These are phyloP conservation scores for Bombus cullumanus DNA, from an alignment of 1,140 invertebrate genomes.

Conservation along the genomic window DNA sequence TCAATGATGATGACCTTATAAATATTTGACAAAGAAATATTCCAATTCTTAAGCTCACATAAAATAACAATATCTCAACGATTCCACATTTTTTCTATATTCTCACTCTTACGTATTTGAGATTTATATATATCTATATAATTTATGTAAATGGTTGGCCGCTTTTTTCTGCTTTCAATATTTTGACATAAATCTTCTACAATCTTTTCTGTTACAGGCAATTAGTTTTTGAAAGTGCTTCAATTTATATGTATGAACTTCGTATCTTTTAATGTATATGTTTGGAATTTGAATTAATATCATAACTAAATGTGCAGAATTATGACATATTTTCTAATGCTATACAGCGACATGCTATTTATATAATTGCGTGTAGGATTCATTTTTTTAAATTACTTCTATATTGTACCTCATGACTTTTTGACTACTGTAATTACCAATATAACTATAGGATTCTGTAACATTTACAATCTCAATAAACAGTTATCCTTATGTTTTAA, in stretches of 20 bases:
- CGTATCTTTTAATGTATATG: conserved; percentile 20
- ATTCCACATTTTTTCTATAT: conserved; percentile 54
- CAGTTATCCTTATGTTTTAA: conserved; percentile 49
- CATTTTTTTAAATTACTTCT: conserved; percentile 38
- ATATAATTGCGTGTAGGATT: conserved; percentile 25
- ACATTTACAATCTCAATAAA: conserved; percentile 63
- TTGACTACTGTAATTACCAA: conserved; percentile 27
- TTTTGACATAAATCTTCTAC: conserved; percentile 33
- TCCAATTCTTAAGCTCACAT: conserved; percentile 59
- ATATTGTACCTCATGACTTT: conserved; percentile 38
- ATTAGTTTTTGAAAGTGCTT: neutral
- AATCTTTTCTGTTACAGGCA: neutral
- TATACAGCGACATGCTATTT: conserved; percentile 43
- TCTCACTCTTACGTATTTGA: conserved; percentile 47
- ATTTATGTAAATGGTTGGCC: conserved; percentile 59
- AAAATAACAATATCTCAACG: conserved; percentile 66
- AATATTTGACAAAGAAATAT: conserved; percentile 63
- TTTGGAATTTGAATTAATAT: conserved; percentile 38
- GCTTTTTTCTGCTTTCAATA: conserved; percentile 10
- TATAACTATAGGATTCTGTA: conserved; percentile 42
- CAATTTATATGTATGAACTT: conserved; percentile 13
- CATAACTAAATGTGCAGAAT: conserved; percentile 45
- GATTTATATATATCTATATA: conserved; percentile 58
- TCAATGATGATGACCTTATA: conserved; percentile 36
- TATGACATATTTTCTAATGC: conserved; percentile 49